Conservation (phyloP, 2,113 vertebrate species). For the Herpailurus yagouaroundi region DNA sequence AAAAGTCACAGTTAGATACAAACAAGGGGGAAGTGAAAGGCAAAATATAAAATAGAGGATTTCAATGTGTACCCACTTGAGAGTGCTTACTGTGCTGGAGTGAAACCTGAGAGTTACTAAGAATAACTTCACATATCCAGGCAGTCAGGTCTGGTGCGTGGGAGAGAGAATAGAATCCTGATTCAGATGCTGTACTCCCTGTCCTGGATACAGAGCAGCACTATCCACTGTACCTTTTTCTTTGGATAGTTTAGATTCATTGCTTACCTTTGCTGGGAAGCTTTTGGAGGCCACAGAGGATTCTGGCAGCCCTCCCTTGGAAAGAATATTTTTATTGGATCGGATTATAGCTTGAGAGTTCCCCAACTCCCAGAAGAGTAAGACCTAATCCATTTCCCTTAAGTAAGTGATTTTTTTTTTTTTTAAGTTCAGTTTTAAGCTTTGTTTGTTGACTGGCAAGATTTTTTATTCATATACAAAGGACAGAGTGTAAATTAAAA, state of each 20-base stretch:
- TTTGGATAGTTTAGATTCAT: constrained; percentile 53
- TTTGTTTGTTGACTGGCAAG: constrained; percentile 58
- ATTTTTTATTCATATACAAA: constrained; percentile 41
- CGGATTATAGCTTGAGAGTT: constrained; percentile 54
- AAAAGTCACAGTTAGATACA: neutral
- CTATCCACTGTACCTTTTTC: constrained; percentile 44
- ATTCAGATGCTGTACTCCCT: constrained; percentile 70
- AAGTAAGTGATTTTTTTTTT: constrained; percentile 81
- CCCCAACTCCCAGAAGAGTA: constrained; percentile 72
- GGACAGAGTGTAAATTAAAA: constrained; percentile 26
- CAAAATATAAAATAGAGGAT: constrained; percentile 55
- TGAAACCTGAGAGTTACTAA: constrained; percentile 89
- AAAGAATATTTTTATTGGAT: constrained; percentile 70
- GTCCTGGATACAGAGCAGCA: constrained; percentile 63
- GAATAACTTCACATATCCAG: constrained; percentile 83
- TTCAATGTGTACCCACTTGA: constrained; percentile 74
- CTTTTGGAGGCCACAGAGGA: constrained; percentile 43
- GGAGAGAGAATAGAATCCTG: constrained; percentile 66
- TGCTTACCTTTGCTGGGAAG: constrained; percentile 54
- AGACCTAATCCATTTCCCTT: constrained; percentile 70
- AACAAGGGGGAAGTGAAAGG: neutral
- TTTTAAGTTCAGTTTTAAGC: constrained; percentile 54
- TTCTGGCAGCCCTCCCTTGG: constrained; percentile 66
- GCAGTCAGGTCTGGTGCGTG: constrained; percentile 81
- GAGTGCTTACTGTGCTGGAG: constrained; percentile 77